Percentiles rank a stretch among this genome's conserved stretches.
Evolutionary conservation across 2,113 vertebrate genomes (phyloP).

Genomic region (Peromyscus californicus): DNA sequence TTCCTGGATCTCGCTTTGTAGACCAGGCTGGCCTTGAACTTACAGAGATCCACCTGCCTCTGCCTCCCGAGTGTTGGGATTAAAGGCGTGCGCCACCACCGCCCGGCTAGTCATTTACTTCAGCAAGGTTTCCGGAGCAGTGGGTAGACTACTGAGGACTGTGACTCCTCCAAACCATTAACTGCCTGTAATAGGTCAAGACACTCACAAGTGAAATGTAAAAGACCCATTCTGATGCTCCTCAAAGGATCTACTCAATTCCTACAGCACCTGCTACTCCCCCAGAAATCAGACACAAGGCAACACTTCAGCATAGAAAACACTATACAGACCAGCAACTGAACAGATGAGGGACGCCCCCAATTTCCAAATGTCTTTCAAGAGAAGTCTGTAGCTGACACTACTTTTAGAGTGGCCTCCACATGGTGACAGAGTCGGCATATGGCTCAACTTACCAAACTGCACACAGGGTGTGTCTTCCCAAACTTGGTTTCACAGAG

Average conservation of each 20-base stretch:
- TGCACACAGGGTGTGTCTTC: slow-evolving; percentile 97
- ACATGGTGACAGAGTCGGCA: accelerated
- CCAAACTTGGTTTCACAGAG: slow-evolving; percentile 99
- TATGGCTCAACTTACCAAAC: slow-evolving; percentile 91
- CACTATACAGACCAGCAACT: accelerated
- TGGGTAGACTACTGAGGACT: background rate
- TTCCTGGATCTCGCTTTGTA: no score
- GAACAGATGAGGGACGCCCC: background rate
- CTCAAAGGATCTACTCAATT: background rate
- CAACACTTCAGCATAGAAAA: background rate
- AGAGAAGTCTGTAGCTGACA: background rate
- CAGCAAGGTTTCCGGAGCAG: background rate
- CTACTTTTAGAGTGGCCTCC: background rate
- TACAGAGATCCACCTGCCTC: no score
- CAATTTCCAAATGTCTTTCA: background rate
- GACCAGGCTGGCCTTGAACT: no score
- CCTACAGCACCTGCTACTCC: background rate
- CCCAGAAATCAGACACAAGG: background rate
- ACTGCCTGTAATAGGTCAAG: background rate
- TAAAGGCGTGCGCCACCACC: no score
- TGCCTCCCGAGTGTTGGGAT: no score
- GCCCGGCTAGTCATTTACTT: background rate
- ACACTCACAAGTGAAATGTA: background rate
- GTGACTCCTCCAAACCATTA: background rate
- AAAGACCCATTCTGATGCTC: background rate